A percentile compares a stretch with the other conserved stretches of the same genome.
These are phyloP conservation scores for Pelobates cultripes DNA, from an alignment of 2,797 vertebrate species.

Conservation along the genomic window DNA sequence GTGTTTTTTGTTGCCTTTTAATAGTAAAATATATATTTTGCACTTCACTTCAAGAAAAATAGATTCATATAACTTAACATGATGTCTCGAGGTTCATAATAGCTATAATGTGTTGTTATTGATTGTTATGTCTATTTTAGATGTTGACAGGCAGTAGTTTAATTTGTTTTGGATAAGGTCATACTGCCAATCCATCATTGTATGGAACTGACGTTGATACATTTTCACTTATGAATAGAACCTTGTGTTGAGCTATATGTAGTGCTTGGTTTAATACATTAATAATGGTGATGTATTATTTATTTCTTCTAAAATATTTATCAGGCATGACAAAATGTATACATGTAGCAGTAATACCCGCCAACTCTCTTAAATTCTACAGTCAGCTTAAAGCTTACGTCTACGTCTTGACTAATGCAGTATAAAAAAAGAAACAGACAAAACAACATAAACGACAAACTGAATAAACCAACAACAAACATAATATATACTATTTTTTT, in stretches of 20 bases:
- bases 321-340: slow-evolving; percentile 41
- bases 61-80: slow-evolving; percentile 15
- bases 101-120: slow-evolving; percentile 16
- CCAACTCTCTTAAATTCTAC: background rate
- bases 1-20: no score
- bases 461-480: no score
- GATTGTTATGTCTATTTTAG: slow-evolving; percentile 29
- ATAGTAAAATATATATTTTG: background rate
- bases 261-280: slow-evolving; percentile 41
- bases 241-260: slow-evolving; percentile 38
- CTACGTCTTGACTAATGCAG: no score
- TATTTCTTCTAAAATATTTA: slow-evolving; percentile 48
- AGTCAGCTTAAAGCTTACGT: slow-evolving; percentile 21
- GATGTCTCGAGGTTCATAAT: slow-evolving; percentile 19
- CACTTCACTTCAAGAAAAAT: slow-evolving; percentile 24
- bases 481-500: no score
- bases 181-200: slow-evolving; percentile 41
- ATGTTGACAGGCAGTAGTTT: slow-evolving; percentile 50
- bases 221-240: slow-evolving; percentile 39
- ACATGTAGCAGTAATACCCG: slow-evolving; percentile 23
- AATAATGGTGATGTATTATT: slow-evolving; percentile 55
- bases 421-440: no score
- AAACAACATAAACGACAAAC: no score
- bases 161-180: slow-evolving; percentile 52
- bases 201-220: slow-evolving; percentile 40